A percentile compares a stretch with the other conserved stretches of the same genome.
Evolutionary conservation across 2,797 vertebrate genomes (phyloP).

Genomic region (Simalia tracyae): DNA sequence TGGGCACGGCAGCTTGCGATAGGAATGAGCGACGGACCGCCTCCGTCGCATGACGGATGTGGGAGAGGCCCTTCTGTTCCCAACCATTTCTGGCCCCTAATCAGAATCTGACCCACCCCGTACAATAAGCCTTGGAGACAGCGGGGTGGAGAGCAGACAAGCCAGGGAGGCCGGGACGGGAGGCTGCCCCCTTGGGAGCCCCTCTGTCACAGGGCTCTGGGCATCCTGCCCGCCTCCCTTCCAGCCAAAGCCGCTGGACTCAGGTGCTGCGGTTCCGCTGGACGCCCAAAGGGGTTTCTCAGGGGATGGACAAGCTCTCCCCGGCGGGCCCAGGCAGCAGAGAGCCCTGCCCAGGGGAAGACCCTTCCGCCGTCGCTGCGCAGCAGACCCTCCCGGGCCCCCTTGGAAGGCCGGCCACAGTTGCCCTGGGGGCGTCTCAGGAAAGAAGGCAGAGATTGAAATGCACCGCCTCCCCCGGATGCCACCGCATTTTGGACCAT

Average conservation of each 20-base stretch:
- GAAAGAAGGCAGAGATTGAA: constrained; percentile 67
- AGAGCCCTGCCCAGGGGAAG: background rate
- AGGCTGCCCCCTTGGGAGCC: background rate
- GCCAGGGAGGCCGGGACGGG: background rate
- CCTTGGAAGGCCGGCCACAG: background rate
- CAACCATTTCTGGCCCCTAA: too few relatives aligned
- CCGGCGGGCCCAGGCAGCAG: background rate
- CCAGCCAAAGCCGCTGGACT: background rate
- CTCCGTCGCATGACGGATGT: too few relatives aligned
- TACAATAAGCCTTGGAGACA: too few relatives aligned
- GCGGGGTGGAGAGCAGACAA: background rate
- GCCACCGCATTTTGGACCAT: constrained; percentile 20
- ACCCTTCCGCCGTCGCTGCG: background rate
- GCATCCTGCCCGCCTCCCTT: background rate
- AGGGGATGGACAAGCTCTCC: background rate
- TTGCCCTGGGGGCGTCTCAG: constrained; percentile 41
- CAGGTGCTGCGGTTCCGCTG: background rate
- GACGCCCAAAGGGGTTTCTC: background rate
- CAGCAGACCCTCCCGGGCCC: background rate
- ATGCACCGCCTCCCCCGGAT: constrained; percentile 64
- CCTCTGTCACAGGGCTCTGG: background rate
- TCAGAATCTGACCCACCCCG: too few relatives aligned
- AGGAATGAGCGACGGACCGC: too few relatives aligned
- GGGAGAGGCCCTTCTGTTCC: too few relatives aligned
- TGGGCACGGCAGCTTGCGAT: too few relatives aligned